Base-by-base conservation (phyloP, 2,797 vertebrate species). In the Gorsachius magnificus region DNA sequence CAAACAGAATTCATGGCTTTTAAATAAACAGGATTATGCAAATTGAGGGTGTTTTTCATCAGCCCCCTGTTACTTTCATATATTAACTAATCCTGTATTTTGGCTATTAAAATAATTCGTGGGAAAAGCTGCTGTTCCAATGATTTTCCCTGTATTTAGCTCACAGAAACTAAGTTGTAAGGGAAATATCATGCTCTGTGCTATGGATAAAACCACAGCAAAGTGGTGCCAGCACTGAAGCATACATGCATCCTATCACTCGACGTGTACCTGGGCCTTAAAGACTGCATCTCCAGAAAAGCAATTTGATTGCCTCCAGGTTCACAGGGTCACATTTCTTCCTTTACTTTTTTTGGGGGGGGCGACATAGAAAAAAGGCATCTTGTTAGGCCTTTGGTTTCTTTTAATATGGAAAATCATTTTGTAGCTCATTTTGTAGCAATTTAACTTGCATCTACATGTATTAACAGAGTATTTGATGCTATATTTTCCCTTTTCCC, bases 251-350 rank as follows among this genome's bases (percentile, higher is more conserved):
- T 25, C 15, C n/a, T 46, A 1, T 26, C 26, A 13, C 18, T 22
- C 0, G 0, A 4, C 8, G 2, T n/a, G 36, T 61, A 65, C 57
- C 11, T 35, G 8, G 13, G 8, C 46, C 61, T 65, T 86, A 60
- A 21, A 79, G 28, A 33, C 25, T 54, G 11, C 25, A 43, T 28
- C 16, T 76, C 25, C n/a, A n/a, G 48, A 64, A 53, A 46, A 56
- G 13, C 22, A 66, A 14, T 66, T 57, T 25, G 8, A 13, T 43
- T 79, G 35, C 26, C 13, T 63, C 10, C 11, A 6, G 4, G 13
- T 76, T 54, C 46, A 31, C 8, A 17, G 8, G 51, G 22, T 60
- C 41, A 31, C 1, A 3, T 43, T 66, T 76, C 15, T 65, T 60
- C 24, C 50, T 87, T 84, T 76, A n/a, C 41, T 60, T 24, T 36